Conservation (phyloP, 1,140 invertebrate genomes). For the Bicyclus anynana region DNA sequence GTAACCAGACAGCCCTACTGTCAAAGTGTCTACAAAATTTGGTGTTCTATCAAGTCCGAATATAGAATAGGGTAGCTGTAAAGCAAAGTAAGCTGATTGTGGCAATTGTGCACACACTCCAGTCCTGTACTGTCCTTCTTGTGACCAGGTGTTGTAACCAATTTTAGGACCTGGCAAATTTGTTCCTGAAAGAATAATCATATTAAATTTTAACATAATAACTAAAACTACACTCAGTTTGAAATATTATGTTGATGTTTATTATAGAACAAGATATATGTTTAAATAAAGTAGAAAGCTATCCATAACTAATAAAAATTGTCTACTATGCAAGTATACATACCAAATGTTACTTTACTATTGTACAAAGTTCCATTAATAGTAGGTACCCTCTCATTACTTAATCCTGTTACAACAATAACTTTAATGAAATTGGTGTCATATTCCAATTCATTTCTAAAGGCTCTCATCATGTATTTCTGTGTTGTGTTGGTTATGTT, state of each 20-base stretch:
- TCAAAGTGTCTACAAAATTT: conserved; percentile 96
- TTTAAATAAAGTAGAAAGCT: too few relatives aligned
- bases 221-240: too few relatives aligned
- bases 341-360: conserved; percentile 87
- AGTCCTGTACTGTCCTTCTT: conserved; percentile 85
- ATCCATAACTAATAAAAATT: conserved; percentile 19
- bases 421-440: conserved; percentile 98
- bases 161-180: conserved; percentile 94
- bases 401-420: conserved; percentile 91
- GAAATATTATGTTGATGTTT: too few relatives aligned
- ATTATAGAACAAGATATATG: too few relatives aligned
- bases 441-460: conserved; percentile 93
- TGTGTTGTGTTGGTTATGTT: conserved; percentile 65
- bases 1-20: conserved; percentile 86
- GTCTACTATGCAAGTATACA: conserved; percentile 22
- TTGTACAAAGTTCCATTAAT: conserved; percentile 84
- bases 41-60: conserved; percentile 97
- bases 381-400: conserved; percentile 83
- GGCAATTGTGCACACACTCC: conserved; percentile 92
- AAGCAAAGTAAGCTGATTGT: conserved; percentile 93
- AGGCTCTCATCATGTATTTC: conserved; percentile 82
- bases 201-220: not conserved
- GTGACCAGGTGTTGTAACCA: conserved; percentile 90
- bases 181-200: conserved; percentile 80
- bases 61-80: conserved; percentile 95